These are phyloP conservation scores for Pandemis heparana DNA, from an alignment of 2,888 invertebrate genomes.

Conservation along the genomic window DNA sequence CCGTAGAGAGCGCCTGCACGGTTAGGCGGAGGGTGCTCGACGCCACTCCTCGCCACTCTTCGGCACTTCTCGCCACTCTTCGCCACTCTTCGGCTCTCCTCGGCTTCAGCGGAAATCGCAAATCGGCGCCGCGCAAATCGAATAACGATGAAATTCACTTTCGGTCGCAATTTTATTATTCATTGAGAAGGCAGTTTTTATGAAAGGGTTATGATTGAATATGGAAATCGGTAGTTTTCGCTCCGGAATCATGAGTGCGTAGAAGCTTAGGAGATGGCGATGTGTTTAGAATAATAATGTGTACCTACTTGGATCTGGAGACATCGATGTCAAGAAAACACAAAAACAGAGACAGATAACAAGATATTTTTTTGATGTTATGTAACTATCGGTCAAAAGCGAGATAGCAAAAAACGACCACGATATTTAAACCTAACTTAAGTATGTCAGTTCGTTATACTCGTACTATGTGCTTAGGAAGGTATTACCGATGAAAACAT, in stretches of 20 bases:
- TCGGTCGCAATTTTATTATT: conserved; percentile 39
- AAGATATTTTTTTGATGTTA: no score
- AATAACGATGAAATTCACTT: conserved; percentile 43
- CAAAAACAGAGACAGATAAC: no score
- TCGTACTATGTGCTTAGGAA: no score
- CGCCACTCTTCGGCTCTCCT: conserved; percentile 18
- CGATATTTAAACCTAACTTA: no score
- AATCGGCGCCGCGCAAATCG: conserved; percentile 40
- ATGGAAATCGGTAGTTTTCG: conserved; percentile 6
- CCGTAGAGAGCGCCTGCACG: conserved; percentile 35
- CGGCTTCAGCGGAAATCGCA: conserved; percentile 23
- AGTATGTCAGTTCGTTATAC: no score
- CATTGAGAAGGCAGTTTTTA: conserved; percentile 34
- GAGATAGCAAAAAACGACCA: no score
- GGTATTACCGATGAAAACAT: no score
- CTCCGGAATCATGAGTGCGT: neutral
- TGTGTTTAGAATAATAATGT: neutral
- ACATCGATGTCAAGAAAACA: no score
- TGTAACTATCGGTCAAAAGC: no score
- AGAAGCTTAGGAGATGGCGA: neutral
- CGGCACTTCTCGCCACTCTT: conserved; percentile 23
- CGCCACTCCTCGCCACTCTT: conserved; percentile 43
- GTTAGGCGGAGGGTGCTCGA: conserved; percentile 36
- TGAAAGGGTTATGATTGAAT: conserved; percentile 10
- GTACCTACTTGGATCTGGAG: no score